Evolutionary conservation across 1,140 invertebrate species (phyloP), one percentile per base, ranked within the genome.

Genomic region (Saxidomus purpurata): DNA sequence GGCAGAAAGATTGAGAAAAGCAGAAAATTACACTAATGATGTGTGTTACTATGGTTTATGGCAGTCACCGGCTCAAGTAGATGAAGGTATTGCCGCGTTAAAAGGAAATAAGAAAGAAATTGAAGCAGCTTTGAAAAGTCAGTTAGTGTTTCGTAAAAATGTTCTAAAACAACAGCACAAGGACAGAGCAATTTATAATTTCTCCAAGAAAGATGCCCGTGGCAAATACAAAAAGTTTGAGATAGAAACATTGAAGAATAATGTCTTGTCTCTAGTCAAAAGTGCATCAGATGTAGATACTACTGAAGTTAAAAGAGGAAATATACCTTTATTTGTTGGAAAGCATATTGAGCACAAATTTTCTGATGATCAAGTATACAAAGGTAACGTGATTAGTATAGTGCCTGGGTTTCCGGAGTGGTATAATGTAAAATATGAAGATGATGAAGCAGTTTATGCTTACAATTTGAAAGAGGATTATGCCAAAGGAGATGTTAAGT

Each of bases 261-360:
- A 90, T 84, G 38, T 90, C 0, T 49, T 61, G 47, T 25, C 1
- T 9, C 71, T 90, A 3, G 43, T 90, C 34, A 31, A 43, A n/a
- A 38, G 25, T 43, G 71, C 82, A n/a, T 67, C 31, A 1, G 43
- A 76, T 34, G 43, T 76, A 17, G 83, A 86, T n/a, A 63, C 25
- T 15, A 77, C 34, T 25, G 89, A 90, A 55, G 49, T 25, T 3
- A 55, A 63, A 74, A 55, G 40, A 40, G 40, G 47, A 34, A 13
- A 80, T 34, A 61, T 74, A 22, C 59, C 83, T n/a, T 47, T 87
- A 19, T 76, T 90, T 47, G 71, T 90, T 71, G 74, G 89, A 6
- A 90, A 86, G 82, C 2, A 77, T 15, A 80, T 90, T 40, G 71
- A 90, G 4, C 89, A 90, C 77, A 71, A 79, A 43, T 90, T 90